phyloP scores from a whole-genome alignment of 2,113 vertebrate genomes.

The Leucosticte australis region DNA sequence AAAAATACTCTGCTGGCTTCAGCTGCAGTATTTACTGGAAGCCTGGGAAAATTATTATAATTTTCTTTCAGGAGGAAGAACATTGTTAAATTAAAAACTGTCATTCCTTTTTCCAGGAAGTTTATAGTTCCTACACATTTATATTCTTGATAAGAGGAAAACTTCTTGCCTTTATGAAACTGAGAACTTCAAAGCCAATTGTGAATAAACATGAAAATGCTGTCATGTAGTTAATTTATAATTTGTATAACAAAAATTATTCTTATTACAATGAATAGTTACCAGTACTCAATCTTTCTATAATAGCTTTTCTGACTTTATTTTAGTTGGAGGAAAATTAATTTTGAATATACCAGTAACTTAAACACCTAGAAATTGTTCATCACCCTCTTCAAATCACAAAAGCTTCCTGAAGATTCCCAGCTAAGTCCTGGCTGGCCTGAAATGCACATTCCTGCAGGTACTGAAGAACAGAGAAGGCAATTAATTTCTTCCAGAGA shows the following conservation, averaged over 20 bases:
- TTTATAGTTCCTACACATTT: neutral
- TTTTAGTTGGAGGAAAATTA: neutral
- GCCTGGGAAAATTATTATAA: neutral
- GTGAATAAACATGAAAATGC: neutral
- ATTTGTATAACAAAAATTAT: neutral
- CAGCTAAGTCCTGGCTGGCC: neutral
- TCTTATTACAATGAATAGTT: neutral
- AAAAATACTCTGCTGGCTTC: slow-evolving; percentile 27
- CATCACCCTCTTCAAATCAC: neutral
- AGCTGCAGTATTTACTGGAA: slow-evolving; percentile 39
- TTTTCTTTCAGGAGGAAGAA: neutral
- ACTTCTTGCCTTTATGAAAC: neutral
- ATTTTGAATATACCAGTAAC: neutral
- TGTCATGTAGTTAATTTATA: neutral
- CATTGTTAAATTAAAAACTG: neutral
- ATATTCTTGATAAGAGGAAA: neutral
- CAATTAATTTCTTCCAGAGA: neutral
- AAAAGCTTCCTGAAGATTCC: neutral
- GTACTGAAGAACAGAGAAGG: neutral
- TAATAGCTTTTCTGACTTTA: neutral
- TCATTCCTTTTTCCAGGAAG: neutral
- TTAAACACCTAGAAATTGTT: neutral
- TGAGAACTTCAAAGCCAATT: neutral
- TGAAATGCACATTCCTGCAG: neutral
- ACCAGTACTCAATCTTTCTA: neutral